Base-by-base conservation (phyloP, 30 jellyfish, hydroid and myxozoan species). In the Turritopsis dohrnii region DNA sequence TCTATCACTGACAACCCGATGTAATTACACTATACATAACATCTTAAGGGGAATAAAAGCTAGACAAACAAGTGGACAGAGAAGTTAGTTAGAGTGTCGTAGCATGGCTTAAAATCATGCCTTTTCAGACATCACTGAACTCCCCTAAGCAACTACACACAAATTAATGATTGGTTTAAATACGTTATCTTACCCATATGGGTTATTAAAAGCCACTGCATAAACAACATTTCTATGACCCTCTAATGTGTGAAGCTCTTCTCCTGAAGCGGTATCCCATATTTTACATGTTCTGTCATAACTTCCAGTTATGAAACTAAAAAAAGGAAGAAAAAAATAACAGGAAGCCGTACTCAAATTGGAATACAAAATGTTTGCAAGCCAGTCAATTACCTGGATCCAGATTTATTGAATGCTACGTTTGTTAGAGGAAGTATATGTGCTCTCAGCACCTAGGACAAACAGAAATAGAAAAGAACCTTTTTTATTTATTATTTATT, bases 261-360 rank as follows among this genome's bases (percentile, higher is more conserved):
- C 98, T 28, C 98, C 98, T 1, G 98, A 87, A 18, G 96, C 91
- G n/a, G 98, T 88, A 65, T 92, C 98, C 98, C 98, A 92, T 19
- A 92, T 84, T 73, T 92, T 92, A 71, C 98, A 92, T 20, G 96
- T 92, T 1, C 98, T 91, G 71, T 92, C 98, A 79, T 92, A 92
- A 86, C 98, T 92, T 54, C 98, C 98, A 19, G 98, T 92, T 13
- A 92, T 85, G 71, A 92, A 92, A 80, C 98, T 92, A 81, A 66
- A 79, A 29, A 52, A 52, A 7, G 65, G 16, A n/a, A 1, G 1
- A 22, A 84, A 75, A 22, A 27, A 18, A n/a, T 52, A 0, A 22
- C 72, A 74, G 19, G 77, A 7, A 7, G 1, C 30, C 19, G 77
- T 8, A 1, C 16, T 21, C 16, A 7, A 19, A 27, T 7, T 7